Base-by-base conservation (phyloP, 1,140 invertebrate species). In the Paralvinella palmiformis region DNA sequence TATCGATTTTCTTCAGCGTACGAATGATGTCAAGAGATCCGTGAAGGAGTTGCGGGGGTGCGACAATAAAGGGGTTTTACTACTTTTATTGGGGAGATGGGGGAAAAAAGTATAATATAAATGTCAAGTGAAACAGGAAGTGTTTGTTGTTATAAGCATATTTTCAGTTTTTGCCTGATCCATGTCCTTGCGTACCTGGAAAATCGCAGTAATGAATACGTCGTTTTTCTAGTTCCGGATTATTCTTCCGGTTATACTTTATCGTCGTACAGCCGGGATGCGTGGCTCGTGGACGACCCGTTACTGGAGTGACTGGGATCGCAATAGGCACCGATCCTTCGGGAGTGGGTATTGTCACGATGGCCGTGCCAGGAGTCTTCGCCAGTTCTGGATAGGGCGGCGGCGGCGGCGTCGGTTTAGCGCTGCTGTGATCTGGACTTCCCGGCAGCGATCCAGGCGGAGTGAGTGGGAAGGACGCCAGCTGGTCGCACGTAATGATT, bases 161-260 rank as follows among this genome's bases (percentile, higher is more conserved):
- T n/a, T n/a, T n/a, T n/a, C n/a, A n/a, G n/a, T n/a, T n/a, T n/a
- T n/a, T n/a, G n/a, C n/a, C n/a, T n/a, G n/a, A n/a, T n/a, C n/a
- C n/a, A n/a, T n/a, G n/a, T n/a, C n/a, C n/a, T n/a, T n/a, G n/a
- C 84, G 87, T 83, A 94, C 94, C 91, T 73, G 91, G 87, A 80
- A 92, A 96, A 83, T 94, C 89, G 83, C 94, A 97, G 79, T 92
- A 92, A 79, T 96, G 94, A 68, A 96, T 92, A 74, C 94, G 81
- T 69, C 94, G 84, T 79, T 95, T 96, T 79, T 96, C 94, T 65
- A 96, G 80, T 78, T 97, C 94, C 0, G 94, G 94, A 81, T 97
- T 96, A 79, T 96, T 96, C 71, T 93, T 85, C 67, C 94, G 85
- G 82, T 96, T 96, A 83, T 94, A 95, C 74, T 72, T 74, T 58